A percentile compares a stretch with the other conserved stretches of the same genome.
These are phyloP conservation scores for Gobiocypris rarus DNA, from an alignment of 2,113 vertebrate species.

Conservation along the genomic window DNA sequence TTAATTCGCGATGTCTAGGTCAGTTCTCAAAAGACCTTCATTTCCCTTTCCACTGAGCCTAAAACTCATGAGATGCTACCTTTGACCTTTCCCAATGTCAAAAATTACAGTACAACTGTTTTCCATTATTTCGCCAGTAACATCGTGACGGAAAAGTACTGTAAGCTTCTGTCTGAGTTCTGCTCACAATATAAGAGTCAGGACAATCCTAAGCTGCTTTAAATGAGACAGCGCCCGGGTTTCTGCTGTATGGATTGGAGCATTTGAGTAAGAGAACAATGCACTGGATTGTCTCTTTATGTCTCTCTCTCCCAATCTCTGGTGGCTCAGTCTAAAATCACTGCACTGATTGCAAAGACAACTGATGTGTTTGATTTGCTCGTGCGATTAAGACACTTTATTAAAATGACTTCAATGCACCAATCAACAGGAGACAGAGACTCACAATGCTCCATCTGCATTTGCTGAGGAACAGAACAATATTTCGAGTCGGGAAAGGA, in stretches of 20 bases:
- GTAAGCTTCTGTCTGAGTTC: conserved; percentile 13
- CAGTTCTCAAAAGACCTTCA: conserved; percentile 37
- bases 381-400: conserved; percentile 55
- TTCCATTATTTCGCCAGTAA: neutral
- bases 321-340: conserved; percentile 47
- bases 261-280: conserved; percentile 32
- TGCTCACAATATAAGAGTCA: conserved; percentile 4
- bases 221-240: conserved; percentile 16
- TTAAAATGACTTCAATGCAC: conserved; percentile 60
- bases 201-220: conserved; percentile 36
- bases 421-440: conserved; percentile 55
- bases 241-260: conserved; percentile 31
- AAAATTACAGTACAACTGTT: neutral
- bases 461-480: neutral
- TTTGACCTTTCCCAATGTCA: conserved; percentile 24
- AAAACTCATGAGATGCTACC: neutral
- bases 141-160: conserved; percentile 21
- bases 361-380: conserved; percentile 53
- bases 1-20: conserved; percentile 66
- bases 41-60: neutral
- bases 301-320: neutral
- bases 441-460: conserved; percentile 33
- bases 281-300: conserved; percentile 27
- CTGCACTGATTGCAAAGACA: conserved; percentile 55
- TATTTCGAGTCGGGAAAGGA: neutral